Evolutionary conservation across 2,113 vertebrate genomes (phyloP).

Genomic region (Numida meleagris): DNA sequence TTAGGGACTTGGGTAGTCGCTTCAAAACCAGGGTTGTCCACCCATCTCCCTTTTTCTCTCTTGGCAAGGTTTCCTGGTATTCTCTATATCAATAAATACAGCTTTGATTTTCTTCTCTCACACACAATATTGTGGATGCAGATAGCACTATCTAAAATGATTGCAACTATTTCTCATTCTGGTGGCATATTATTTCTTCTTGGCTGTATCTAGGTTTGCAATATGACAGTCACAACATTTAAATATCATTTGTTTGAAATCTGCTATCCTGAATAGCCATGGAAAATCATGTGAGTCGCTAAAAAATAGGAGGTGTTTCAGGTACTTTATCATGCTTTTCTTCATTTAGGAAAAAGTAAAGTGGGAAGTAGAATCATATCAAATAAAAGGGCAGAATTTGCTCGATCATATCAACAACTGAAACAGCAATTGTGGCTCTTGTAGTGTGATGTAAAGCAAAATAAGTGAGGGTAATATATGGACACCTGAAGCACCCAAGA

Average conservation of each 20-base stretch:
- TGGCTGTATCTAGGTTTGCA: not conserved
- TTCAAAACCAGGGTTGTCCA: not conserved
- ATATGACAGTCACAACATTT: not conserved
- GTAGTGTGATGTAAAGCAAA: not conserved
- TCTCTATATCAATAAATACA: not conserved
- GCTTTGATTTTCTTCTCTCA: not conserved
- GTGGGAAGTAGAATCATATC: not conserved
- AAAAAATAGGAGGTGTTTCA: not conserved
- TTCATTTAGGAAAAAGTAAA: not conserved
- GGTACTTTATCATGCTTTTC: not conserved
- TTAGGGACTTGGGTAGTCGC: not conserved
- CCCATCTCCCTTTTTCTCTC: not conserved
- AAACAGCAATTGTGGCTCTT: rapidly evolving
- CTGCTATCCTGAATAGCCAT: not conserved
- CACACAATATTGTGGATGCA: not conserved
- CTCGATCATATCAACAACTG: not conserved
- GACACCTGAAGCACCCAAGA: too few relatives aligned
- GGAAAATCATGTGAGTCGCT: not conserved
- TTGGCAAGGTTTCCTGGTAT: not conserved
- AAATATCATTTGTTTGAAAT: not conserved
- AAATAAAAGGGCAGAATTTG: not conserved
- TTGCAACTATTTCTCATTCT: not conserved
- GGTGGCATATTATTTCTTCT: not conserved
- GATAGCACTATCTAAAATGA: not conserved
- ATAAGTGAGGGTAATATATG: not conserved